Conservation (phyloP, 2,113 vertebrate species). For the Pelobates fuscus region DNA sequence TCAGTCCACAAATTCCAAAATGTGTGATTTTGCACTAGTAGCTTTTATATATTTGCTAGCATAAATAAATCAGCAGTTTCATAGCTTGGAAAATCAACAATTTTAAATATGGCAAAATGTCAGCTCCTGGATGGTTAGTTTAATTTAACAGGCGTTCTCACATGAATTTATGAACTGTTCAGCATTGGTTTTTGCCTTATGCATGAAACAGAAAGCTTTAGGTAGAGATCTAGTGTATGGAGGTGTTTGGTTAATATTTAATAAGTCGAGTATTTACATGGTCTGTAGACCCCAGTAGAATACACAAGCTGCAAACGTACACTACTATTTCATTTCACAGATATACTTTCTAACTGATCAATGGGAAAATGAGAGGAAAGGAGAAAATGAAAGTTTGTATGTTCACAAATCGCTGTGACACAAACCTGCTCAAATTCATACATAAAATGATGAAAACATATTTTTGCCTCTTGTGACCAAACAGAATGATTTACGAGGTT, state of each 20-base stretch:
- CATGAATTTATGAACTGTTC: slow-evolving; percentile 81
- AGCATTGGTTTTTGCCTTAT: slow-evolving; percentile 72
- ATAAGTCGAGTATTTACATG: slow-evolving; percentile 80
- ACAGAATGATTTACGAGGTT: slow-evolving; percentile 2
- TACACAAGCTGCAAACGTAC: slow-evolving; percentile 64
- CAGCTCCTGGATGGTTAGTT: slow-evolving; percentile 77
- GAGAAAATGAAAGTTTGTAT: slow-evolving; percentile 7
- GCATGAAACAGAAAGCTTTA: slow-evolving; percentile 75
- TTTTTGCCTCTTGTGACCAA: neutral
- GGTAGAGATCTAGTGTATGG: slow-evolving; percentile 73
- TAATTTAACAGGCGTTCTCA: slow-evolving; percentile 74
- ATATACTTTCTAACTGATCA: slow-evolving; percentile 37
- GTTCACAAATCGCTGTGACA: neutral
- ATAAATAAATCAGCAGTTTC: slow-evolving; percentile 67
- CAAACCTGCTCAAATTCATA: neutral
- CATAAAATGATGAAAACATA: slow-evolving; percentile 14
- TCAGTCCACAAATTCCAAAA: slow-evolving; percentile 49
- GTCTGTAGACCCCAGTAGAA: slow-evolving; percentile 64
- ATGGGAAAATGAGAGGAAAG: slow-evolving; percentile 20
- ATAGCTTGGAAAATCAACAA: slow-evolving; percentile 65
- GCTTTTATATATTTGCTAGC: slow-evolving; percentile 58
- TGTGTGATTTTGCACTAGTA: slow-evolving; percentile 47
- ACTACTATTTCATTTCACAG: slow-evolving; percentile 61
- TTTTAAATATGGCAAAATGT: slow-evolving; percentile 79
- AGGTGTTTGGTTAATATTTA: slow-evolving; percentile 75